phyloP scores from a whole-genome alignment of 2,888 invertebrate species.

The Agrotis clavis region DNA sequence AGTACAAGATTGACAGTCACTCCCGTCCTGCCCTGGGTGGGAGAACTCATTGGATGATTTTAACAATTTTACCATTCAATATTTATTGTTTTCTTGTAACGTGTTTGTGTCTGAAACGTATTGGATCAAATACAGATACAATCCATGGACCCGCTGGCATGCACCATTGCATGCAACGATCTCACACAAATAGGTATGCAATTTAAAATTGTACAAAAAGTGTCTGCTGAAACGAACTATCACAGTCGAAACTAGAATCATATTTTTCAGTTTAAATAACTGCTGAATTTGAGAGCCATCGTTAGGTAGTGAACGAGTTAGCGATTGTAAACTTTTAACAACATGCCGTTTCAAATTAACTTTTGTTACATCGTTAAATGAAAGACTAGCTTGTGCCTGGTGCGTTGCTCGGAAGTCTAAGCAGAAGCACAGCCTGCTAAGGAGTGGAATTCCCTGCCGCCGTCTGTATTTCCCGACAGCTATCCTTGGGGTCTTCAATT shows the following conservation, averaged over 20 bases:
- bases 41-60: too few species aligned
- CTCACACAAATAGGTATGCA: neutral
- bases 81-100: too few species aligned
- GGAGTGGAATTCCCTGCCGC: too few species aligned
- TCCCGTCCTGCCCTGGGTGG: too few species aligned
- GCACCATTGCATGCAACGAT: neutral
- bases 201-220: slow-evolving; percentile 11
- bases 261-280: slow-evolving; percentile 8
- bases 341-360: neutral
- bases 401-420: too few species aligned
- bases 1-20: too few species aligned
- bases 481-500: too few species aligned
- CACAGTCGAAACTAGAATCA: slow-evolving; percentile 2
- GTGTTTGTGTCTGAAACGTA: neutral
- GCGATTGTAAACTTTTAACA: slow-evolving; percentile 6
- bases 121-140: neutral
- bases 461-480: too few species aligned
- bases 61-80: too few species aligned
- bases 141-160: neutral
- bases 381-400: too few species aligned
- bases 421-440: too few species aligned
- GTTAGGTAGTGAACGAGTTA: neutral
- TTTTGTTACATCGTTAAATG: too few species aligned
- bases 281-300: neutral
- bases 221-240: slow-evolving; percentile 3